Evolutionary conservation across 1,140 invertebrate species (phyloP).

Genomic region (silkworm (Bombyx mori)): ASM3026992v2 NC_085123.1:8008501-8009000

Average conservation of each 20-base stretch:
- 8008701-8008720: conserved; percentile 73
- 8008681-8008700: conserved; percentile 75
- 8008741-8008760: conserved; percentile 17
- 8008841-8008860: conserved; percentile 29
- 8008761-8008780: conserved; percentile 13
- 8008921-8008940: conserved; percentile 34
- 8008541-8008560: too few species aligned
- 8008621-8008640: conserved; percentile 1
- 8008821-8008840: conserved; percentile 27
- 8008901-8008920: conserved; percentile 21
- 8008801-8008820: conserved; percentile 6
- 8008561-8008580: too few species aligned
- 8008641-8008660: conserved; percentile 52
- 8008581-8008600: too few species aligned
- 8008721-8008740: conserved; percentile 59
- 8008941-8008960: conserved; percentile 37
- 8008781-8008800: conserved; percentile 11
- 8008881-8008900: conserved; percentile 22
- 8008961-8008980: conserved; percentile 43
- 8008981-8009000: conserved; percentile 57
- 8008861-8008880: conserved; percentile 33
- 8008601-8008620: too few species aligned
- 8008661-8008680: conserved; percentile 70
- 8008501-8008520: too few species aligned
- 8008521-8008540: too few species aligned